A percentile compares a stretch with the other conserved stretches of the same genome.
Conservation (phyloP, 2,113 vertebrate genomes). For the Rhinolophus ferrumequinum region DNA sequence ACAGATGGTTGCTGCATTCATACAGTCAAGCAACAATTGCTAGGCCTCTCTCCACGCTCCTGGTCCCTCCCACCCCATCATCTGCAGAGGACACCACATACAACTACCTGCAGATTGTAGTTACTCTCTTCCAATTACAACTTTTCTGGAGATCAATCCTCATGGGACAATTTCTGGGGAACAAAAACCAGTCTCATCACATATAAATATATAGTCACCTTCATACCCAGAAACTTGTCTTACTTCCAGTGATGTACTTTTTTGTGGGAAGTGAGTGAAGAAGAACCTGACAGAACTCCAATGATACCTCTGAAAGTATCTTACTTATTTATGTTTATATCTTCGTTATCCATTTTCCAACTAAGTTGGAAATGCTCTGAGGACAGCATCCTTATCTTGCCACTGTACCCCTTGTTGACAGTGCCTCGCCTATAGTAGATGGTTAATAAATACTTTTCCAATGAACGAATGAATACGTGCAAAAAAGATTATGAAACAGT, state of each 20-base stretch:
- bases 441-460: not conserved
- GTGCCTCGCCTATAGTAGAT: not conserved
- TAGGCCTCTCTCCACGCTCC: not conserved
- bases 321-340: not conserved
- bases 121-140: not conserved
- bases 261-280: not conserved
- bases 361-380: not conserved
- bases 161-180: not conserved
- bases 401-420: not conserved
- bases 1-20: not conserved
- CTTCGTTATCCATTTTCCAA: conserved; percentile 14
- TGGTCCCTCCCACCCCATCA: not conserved
- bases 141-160: not conserved
- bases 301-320: not conserved
- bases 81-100: not conserved
- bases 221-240: not conserved
- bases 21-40: not conserved
- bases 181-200: not conserved
- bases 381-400: not conserved
- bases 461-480: not conserved
- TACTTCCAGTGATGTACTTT: not conserved
- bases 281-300: not conserved
- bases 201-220: not conserved
- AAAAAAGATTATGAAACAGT: not conserved
- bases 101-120: not conserved